These are phyloP conservation scores for Platypus cylindrus DNA, from an alignment of 2,888 invertebrate genomes.

Conservation along the genomic window DNA sequence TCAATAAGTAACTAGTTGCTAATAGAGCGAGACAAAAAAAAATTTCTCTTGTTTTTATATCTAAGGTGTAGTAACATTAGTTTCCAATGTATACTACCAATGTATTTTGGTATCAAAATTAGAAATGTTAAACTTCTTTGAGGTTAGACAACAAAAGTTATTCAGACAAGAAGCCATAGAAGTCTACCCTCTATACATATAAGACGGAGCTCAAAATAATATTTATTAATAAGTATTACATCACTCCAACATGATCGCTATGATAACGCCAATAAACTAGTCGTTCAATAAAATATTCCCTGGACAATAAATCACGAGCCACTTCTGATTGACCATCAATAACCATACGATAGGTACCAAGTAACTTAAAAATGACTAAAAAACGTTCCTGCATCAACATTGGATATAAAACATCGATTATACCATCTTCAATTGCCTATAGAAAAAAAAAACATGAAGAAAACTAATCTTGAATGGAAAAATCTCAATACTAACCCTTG, in stretches of 20 bases:
- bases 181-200: no score
- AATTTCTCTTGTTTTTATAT: no score
- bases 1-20: no score
- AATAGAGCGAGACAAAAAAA: no score
- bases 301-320: conserved; percentile 52
- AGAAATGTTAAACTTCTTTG: no score
- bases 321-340: conserved; percentile 72
- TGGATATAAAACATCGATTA: conserved; percentile 60
- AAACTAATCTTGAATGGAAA: no score
- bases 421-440: conserved; percentile 51
- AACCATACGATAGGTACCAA: conserved; percentile 76
- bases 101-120: no score
- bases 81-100: no score
- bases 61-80: no score
- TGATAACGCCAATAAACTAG: conserved; percentile 65
- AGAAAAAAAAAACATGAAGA: conserved; percentile 1
- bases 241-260: conserved; percentile 71
- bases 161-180: no score
- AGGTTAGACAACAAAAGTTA: no score
- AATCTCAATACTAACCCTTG: conserved; percentile 38
- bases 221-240: conserved; percentile 10
- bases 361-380: conserved; percentile 73
- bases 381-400: conserved; percentile 55
- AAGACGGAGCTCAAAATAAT: no score
- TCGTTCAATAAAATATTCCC: conserved; percentile 49